A percentile compares a stretch with the other conserved stretches of the same genome.
phyloP scores from a whole-genome alignment of 2,797 vertebrate species.

The Onychomys leucogaster region DNA sequence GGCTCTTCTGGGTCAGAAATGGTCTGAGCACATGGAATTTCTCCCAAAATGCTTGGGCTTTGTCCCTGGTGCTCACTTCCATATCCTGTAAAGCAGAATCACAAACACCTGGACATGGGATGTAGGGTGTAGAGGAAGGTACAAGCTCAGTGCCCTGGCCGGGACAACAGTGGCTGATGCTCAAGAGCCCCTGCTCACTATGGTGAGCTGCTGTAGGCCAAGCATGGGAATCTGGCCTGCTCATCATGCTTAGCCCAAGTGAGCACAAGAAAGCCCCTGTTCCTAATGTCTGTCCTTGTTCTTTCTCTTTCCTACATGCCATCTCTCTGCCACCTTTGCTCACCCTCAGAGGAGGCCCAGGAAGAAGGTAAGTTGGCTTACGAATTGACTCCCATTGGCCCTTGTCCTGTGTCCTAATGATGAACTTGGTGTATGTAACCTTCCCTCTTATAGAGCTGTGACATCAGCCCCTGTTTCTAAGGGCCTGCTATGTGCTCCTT shows the following conservation, averaged over 20 bases:
- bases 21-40: no score
- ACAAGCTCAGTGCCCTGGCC: background rate
- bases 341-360: slow-evolving; percentile 72
- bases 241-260: background rate
- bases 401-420: background rate
- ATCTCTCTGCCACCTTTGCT: background rate
- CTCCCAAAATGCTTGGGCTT: fast-evolving
- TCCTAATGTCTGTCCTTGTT: background rate
- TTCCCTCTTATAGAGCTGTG: background rate
- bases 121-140: no score
- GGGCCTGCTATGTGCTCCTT: background rate
- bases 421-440: background rate
- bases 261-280: no score
- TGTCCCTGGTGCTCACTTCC: fast-evolving
- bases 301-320: background rate
- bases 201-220: background rate
- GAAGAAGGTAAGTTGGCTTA: slow-evolving; percentile 77
- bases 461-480: background rate
- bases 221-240: background rate
- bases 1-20: background rate
- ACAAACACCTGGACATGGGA: background rate
- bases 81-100: background rate
- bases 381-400: background rate
- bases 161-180: background rate
- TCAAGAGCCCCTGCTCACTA: no score